Base-by-base conservation (phyloP, 1,140 invertebrate species). In the Halyomorpha halys region DNA sequence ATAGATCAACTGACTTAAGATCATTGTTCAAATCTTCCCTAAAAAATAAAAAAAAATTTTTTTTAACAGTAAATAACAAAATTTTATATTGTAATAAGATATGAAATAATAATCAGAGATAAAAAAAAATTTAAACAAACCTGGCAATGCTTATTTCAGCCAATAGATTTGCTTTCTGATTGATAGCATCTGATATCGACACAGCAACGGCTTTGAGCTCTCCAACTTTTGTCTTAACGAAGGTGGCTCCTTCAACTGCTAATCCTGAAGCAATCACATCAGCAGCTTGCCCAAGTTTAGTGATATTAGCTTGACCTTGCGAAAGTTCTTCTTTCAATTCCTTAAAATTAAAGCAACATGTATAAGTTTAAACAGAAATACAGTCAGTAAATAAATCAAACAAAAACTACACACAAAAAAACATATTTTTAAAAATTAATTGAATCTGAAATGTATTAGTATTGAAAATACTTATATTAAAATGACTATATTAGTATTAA, bases 11-110 rank as follows among this genome's bases (percentile, higher is more conserved):
- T 67, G 86, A 85, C 14, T 83, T 80, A 54, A 95, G 77, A 72
- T 88, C 87, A 23, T 84, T 83, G 69, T 89, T 83, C 68, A 94
- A 90, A 72, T 95, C 91, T 77, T 94, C 88, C 68, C 84, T 76
- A 30, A 63, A 64, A 68, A 67, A 68, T 19, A 66, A 68, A 67
- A 44, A 44, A 15, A 23, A 56, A 56, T 14, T 11, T n/a, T 19
- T 8, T 5, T n/a, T 6, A 49, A n/a, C 14, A 14, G 1, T 23
- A 23, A 25, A 56, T 56, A 56, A 56, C n/a, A n/a, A 25, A 56
- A 56, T 5, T 56, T 23, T 4, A 18, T 19, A n/a, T 19, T 49
- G n/a, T 4, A n/a, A 49, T 49, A 49, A 49, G n/a, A 49, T 19
- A 49, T 8, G 16, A 49, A 49, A 16, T 49, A 49, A 18, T 18